Conservation (phyloP, 2,797 vertebrate genomes). For the Rhadinocentrus ornatus region DNA sequence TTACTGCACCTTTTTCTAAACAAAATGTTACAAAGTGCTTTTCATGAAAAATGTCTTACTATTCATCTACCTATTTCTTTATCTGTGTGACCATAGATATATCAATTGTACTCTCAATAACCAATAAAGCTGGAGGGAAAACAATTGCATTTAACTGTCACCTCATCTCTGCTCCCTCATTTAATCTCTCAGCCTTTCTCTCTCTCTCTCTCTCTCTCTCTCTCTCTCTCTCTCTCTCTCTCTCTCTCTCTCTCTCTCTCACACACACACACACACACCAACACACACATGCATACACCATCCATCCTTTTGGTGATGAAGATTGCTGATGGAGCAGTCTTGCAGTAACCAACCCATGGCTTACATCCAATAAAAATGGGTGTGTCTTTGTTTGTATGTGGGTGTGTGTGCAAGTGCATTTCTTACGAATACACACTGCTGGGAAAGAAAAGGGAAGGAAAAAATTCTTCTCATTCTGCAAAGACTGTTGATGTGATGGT, state of each 20-base stretch:
- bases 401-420: neutral
- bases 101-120: neutral
- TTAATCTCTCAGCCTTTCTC: neutral
- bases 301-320: slow-evolving; percentile 33
- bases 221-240: neutral
- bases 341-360: slow-evolving; percentile 36
- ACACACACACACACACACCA: no score
- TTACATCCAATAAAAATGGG: slow-evolving; percentile 35
- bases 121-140: neutral
- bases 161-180: neutral
- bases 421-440: slow-evolving; percentile 12
- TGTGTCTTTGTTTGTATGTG: slow-evolving; percentile 14
- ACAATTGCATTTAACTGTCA: neutral
- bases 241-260: neutral
- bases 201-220: neutral
- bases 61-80: slow-evolving; percentile 9
- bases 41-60: slow-evolving; percentile 8
- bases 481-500: neutral
- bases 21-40: slow-evolving; percentile 29
- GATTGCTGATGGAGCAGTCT: slow-evolving; percentile 66
- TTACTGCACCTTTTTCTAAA: neutral
- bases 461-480: neutral
- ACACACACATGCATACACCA: slow-evolving; percentile 13
- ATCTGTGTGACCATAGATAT: neutral
- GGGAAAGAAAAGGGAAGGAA: neutral